These are phyloP conservation scores for Strigamia crassipes DNA, from an alignment of 2,888 invertebrate species.

Conservation along the genomic window DNA sequence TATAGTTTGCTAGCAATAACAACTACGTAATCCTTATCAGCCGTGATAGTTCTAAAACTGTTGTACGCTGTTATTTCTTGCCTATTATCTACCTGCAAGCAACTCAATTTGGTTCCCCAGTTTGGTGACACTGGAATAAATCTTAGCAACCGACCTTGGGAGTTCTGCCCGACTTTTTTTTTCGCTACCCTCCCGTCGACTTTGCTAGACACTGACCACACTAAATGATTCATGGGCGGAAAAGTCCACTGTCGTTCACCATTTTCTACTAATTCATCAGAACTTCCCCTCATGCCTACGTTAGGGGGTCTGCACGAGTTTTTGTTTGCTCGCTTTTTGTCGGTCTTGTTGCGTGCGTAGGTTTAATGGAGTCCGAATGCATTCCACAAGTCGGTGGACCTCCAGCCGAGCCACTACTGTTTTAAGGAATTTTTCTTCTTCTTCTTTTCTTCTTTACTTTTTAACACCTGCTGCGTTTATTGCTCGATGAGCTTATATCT, in stretches of 20 bases:
- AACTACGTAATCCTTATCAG: slow-evolving; percentile 22
- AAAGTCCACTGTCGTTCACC: slow-evolving; percentile 32
- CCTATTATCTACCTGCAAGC: slow-evolving; percentile 32
- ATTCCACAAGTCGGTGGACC: slow-evolving; percentile 29
- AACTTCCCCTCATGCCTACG: neutral
- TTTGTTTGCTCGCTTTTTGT: slow-evolving; percentile 39
- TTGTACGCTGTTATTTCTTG: slow-evolving; percentile 38
- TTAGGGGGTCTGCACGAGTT: slow-evolving; percentile 34
- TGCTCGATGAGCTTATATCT: neutral
- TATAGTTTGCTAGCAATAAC: slow-evolving; percentile 23
- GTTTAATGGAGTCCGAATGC: slow-evolving; percentile 26
- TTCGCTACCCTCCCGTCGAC: slow-evolving; percentile 7
- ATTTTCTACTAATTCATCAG: slow-evolving; percentile 38
- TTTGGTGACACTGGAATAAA: slow-evolving; percentile 36
- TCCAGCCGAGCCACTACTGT: slow-evolving; percentile 38
- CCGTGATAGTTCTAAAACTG: neutral
- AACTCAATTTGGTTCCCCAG: slow-evolving; percentile 29
- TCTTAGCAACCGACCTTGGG: neutral
- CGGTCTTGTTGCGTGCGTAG: slow-evolving; percentile 3
- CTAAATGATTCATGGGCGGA: slow-evolving; percentile 36
- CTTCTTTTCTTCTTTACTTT: neutral
- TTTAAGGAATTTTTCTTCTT: slow-evolving; percentile 13
- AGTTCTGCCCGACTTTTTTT: slow-evolving; percentile 18
- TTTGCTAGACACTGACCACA: slow-evolving; percentile 28
- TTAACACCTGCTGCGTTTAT: slow-evolving; percentile 29